phyloP scores from a whole-genome alignment of 1,140 invertebrate species.

The Rhyzopertha dominica region DNA sequence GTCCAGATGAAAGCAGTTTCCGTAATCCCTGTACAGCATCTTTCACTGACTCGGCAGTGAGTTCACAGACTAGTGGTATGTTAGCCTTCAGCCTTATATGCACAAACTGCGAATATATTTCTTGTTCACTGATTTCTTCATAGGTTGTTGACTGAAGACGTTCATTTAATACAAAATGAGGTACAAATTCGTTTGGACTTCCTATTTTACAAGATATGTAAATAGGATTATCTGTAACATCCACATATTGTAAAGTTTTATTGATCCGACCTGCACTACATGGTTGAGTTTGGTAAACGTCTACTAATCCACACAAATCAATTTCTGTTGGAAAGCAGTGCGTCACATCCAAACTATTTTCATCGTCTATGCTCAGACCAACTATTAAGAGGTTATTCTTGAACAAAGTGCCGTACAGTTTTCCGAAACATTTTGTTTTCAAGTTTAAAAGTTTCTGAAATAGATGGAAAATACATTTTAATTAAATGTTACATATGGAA shows the following conservation, averaged over 20 bases:
- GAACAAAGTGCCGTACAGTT: constrained; percentile 68
- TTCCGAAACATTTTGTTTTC: constrained; percentile 57
- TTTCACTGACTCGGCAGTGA: constrained; percentile 46
- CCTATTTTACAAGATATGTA: constrained; percentile 57
- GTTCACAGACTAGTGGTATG: constrained; percentile 52
- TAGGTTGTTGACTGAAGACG: constrained; percentile 60
- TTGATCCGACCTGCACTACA: constrained; percentile 21
- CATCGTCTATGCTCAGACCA: constrained; percentile 58
- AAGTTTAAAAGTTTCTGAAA: constrained; percentile 55
- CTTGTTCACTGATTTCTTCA: constrained; percentile 56
- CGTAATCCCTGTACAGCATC: constrained; percentile 45
- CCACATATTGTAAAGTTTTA: constrained; percentile 54
- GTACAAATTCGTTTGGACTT: constrained; percentile 50
- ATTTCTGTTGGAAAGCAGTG: constrained; percentile 64
- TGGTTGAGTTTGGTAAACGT: constrained; percentile 19
- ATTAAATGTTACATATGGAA: constrained; percentile 6
- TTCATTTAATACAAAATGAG: constrained; percentile 65
- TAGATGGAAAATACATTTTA: constrained; percentile 18
- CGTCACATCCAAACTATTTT: constrained; percentile 51
- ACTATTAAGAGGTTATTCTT: constrained; percentile 63
- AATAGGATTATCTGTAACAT: constrained; percentile 71
- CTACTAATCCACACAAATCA: constrained; percentile 60
- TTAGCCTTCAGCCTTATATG: constrained; percentile 58
- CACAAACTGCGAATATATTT: constrained; percentile 61
- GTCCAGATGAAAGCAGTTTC: constrained; percentile 56